Evolutionary conservation across 2,797 vertebrate species (phyloP), one percentile per base, ranked within the genome.

Genomic region (Cuculus canorus): DNA sequence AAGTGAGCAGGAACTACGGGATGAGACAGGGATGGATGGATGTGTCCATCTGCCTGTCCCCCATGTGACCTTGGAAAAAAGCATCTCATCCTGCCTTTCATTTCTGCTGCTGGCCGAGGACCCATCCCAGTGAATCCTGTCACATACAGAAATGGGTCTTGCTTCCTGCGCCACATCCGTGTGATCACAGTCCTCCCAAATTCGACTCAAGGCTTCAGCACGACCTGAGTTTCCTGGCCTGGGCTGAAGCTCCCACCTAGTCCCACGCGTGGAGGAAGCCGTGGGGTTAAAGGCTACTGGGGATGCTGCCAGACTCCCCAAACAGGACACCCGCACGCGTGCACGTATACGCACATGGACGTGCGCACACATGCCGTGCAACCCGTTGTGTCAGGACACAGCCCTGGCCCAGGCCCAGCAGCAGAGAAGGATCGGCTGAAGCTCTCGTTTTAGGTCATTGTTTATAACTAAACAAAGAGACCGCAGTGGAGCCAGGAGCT

Each of bases 391-490:
- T 68, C 85, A 48, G 96, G 88, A 94, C 92, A 60, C 28, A 3
- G 92, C 71, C 53, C 93, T 91, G 95, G 96, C 91, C 48, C 75
- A 5, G 1, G 61, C 84, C 93, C 94, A 95, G 94, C 54, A 22
- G 43, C 9, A 1, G 84, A 59, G 89, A 86, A 82, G 85, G 35
- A 92, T 68, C 59, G 14, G 87, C 82, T n/a, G 37, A 48, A 87
- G 83, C 56, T 93, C 86, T 92, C 22, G 0, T 87, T 95, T 95
- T 80, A 91, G 91, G 92, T 95, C 96, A 93, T 93, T 96, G 95
- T 95, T 96, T 96, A 71, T 84, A 88, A 71, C 66, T 24, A 92
- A 91, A 96, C 82, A 92, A 90, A 96, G 95, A 86, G 77, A 48
- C 48, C 27, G 7, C 54, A 5, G 76, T 7, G 0, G 17, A 86